Conservation (phyloP, 2,888 invertebrate genomes). For the Sceliomorpha sp. region DNA sequence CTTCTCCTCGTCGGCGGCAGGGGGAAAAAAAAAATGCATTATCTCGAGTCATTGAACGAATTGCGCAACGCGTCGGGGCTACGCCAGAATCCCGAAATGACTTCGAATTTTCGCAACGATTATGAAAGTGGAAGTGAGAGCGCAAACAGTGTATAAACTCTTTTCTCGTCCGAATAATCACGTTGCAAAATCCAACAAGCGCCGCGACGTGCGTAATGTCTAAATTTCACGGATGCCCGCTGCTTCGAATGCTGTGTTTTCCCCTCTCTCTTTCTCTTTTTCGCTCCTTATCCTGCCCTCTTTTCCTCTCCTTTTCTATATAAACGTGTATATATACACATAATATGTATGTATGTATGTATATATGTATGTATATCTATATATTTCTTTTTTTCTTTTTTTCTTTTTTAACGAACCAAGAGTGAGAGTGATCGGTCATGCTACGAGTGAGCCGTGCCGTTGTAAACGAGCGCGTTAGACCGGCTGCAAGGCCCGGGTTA, state of each 20-base stretch:
- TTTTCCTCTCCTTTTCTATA: conserved; percentile 9
- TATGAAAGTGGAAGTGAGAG: not conserved
- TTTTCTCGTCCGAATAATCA: not conserved
- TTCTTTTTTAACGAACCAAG: conserved; percentile 9
- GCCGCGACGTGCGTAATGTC: not conserved
- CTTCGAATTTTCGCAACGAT: conserved; percentile 1
- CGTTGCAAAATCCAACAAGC: conserved; percentile 1
- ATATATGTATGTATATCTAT: no score
- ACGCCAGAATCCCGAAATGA: no score
- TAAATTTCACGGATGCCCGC: conserved; percentile 2
- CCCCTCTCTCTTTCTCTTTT: not conserved
- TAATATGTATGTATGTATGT: not conserved
- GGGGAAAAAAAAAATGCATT: no score
- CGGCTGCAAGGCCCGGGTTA: conserved; percentile 38
- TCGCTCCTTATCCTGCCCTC: not conserved
- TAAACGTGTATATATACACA: not conserved
- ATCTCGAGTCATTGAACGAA: no score
- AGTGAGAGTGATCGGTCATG: conserved; percentile 36
- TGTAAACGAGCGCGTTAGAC: conserved; percentile 41
- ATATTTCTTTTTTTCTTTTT: conserved; percentile 1
- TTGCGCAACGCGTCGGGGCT: no score
- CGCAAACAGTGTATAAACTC: no score
- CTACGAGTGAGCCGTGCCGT: conserved; percentile 25
- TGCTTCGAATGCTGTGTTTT: not conserved
- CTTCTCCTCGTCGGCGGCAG: no score